A percentile compares a stretch with the other conserved stretches of the same genome.
These are phyloP conservation scores for Poeciliopsis infans DNA, from an alignment of 2,797 vertebrate species.

Conservation along the genomic window DNA sequence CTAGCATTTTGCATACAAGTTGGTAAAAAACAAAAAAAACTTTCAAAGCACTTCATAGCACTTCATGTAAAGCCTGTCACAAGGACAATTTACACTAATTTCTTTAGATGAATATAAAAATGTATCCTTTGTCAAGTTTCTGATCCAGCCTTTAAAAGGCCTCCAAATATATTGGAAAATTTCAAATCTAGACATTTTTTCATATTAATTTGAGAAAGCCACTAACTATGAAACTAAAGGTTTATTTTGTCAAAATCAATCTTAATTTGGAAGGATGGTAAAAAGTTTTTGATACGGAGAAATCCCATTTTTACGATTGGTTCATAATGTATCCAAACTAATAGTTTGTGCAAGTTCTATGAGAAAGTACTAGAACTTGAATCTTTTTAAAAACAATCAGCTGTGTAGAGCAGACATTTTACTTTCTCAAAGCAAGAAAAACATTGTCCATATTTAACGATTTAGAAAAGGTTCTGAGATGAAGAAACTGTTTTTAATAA, in stretches of 20 bases:
- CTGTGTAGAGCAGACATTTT: background rate
- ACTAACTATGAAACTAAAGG: background rate
- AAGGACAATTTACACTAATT: background rate
- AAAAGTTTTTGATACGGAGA: background rate
- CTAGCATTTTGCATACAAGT: background rate
- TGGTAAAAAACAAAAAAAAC: background rate
- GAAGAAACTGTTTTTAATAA: constrained; percentile 10
- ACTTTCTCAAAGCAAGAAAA: background rate
- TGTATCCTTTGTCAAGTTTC: background rate
- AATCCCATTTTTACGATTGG: background rate
- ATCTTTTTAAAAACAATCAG: background rate
- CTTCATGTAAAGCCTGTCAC: background rate
- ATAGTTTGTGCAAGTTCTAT: background rate
- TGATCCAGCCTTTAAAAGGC: background rate
- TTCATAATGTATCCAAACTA: background rate
- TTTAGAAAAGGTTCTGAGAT: background rate
- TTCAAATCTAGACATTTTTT: background rate
- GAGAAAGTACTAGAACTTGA: background rate
- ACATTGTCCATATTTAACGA: background rate
- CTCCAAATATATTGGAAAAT: background rate
- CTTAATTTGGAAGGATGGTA: background rate
- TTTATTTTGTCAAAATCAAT: background rate
- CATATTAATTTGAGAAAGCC: background rate
- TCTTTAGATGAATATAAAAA: background rate
- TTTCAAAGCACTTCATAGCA: background rate